phyloP scores from a whole-genome alignment of 2,113 vertebrate genomes.

The Chamaetylas fuelleborni region DNA sequence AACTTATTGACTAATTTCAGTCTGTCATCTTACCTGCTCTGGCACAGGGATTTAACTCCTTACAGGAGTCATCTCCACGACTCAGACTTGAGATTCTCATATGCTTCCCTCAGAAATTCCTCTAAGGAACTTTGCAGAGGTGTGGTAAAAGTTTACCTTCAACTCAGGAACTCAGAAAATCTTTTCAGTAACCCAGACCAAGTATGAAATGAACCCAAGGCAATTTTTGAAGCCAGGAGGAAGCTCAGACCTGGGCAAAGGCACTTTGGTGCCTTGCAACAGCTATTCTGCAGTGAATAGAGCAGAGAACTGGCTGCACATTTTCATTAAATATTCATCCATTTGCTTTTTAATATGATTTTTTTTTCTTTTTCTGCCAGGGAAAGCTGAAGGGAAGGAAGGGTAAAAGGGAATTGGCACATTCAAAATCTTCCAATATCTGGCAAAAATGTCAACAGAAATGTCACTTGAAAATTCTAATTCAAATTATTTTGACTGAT shows the following conservation, averaged over 20 bases:
- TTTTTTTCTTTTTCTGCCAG: background rate
- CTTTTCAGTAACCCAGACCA: background rate
- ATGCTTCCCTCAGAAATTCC: background rate
- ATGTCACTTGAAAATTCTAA: background rate
- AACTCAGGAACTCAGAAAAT: background rate
- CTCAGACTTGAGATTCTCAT: background rate
- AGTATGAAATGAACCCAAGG: background rate
- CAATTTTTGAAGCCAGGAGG: background rate
- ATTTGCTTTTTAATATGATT: background rate
- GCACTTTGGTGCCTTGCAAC: background rate
- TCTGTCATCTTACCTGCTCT: background rate
- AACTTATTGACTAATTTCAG: background rate
- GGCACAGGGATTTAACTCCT: background rate
- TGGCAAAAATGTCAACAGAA: background rate
- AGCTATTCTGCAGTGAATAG: background rate
- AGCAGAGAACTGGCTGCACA: background rate
- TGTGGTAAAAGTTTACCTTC: background rate
- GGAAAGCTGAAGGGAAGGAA: background rate
- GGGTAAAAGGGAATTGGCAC: background rate
- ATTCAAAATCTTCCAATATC: background rate
- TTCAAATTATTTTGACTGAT: background rate
- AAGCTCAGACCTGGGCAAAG: background rate
- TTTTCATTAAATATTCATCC: background rate
- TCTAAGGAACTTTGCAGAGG: background rate
- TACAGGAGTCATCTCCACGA: fast-evolving